phyloP scores from a whole-genome alignment of 2,797 vertebrate species.

The Rhadinocentrus ornatus region DNA sequence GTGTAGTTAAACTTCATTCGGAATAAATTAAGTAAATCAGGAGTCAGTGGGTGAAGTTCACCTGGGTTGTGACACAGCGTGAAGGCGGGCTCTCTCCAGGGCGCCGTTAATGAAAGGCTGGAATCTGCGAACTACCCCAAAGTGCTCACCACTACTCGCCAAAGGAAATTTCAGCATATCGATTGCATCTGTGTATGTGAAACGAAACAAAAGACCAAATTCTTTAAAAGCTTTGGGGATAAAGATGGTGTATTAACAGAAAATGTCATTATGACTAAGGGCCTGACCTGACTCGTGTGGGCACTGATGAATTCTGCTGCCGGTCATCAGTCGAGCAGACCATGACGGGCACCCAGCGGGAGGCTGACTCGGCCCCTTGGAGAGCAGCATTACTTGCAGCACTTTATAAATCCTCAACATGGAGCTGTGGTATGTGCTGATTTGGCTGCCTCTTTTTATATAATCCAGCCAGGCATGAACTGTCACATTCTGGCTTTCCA shows the following conservation, averaged over 20 bases:
- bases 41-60: conserved; percentile 63
- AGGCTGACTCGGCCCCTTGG: conserved; percentile 83
- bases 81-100: conserved; percentile 84
- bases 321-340: conserved; percentile 83
- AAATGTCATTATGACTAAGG: conserved; percentile 13
- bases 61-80: conserved; percentile 85
- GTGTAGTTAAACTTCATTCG: conserved; percentile 25
- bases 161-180: conserved; percentile 87
- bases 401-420: conserved; percentile 81
- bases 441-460: conserved; percentile 45
- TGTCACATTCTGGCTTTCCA: conserved; percentile 82
- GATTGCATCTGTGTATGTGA: conserved; percentile 75
- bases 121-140: conserved; percentile 88
- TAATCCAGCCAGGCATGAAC: conserved; percentile 87
- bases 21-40: conserved; percentile 29
- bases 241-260: background rate
- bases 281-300: conserved; percentile 87
- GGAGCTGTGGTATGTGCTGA: conserved; percentile 73
- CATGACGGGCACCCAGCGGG: conserved; percentile 86
- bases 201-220: conserved; percentile 32
- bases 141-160: conserved; percentile 88
- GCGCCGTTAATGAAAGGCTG: conserved; percentile 84
- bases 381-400: conserved; percentile 79
- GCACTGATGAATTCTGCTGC: conserved; percentile 82
- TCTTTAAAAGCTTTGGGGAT: conserved; percentile 19